These are phyloP conservation scores for Leptinotarsa rubiginosa DNA, from an alignment of 2,888 invertebrate species.

Conservation along the genomic window DNA sequence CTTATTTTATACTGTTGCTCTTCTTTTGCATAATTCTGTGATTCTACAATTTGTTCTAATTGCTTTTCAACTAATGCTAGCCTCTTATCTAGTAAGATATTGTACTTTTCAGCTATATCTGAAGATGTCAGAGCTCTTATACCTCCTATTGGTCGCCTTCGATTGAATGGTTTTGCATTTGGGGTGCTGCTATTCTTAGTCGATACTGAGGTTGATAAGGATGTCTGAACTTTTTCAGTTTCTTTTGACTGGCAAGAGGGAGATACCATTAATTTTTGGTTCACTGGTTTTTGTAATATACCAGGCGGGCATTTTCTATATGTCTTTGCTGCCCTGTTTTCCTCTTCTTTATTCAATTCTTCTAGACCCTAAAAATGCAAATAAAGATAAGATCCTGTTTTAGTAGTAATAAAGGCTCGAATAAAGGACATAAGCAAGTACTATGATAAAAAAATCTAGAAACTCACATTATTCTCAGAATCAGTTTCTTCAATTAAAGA, in stretches of 20 bases:
- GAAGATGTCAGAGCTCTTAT: too few relatives aligned
- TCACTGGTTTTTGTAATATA: slow-evolving; percentile 11
- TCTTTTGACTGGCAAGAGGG: slow-evolving; percentile 3
- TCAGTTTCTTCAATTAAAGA: background rate
- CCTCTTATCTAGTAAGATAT: too few relatives aligned
- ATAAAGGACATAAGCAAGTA: background rate
- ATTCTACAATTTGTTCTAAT: too few relatives aligned
- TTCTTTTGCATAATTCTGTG: too few relatives aligned
- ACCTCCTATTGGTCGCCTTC: too few relatives aligned
- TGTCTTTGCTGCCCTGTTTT: slow-evolving; percentile 10
- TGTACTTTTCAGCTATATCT: too few relatives aligned
- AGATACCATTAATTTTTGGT: slow-evolving; percentile 18
- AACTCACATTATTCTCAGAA: slow-evolving; percentile 3
- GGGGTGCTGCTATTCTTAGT: too few relatives aligned
- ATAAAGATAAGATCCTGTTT: slow-evolving; percentile 3
- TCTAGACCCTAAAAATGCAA: slow-evolving; percentile 13
- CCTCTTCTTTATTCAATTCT: slow-evolving; percentile 12
- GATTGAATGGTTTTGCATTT: too few relatives aligned
- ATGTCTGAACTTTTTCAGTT: background rate
- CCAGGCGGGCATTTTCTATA: slow-evolving; percentile 19
- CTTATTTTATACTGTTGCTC: too few relatives aligned
- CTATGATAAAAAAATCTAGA: slow-evolving; percentile 21
- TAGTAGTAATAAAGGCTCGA: background rate
- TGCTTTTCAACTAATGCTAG: too few relatives aligned
- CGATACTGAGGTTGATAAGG: too few relatives aligned